Percentiles rank a stretch among this genome's conserved stretches.
These are phyloP conservation scores for Sebastes oblongus DNA, from an alignment of 2,797 vertebrate species.

Conservation along the genomic window DNA sequence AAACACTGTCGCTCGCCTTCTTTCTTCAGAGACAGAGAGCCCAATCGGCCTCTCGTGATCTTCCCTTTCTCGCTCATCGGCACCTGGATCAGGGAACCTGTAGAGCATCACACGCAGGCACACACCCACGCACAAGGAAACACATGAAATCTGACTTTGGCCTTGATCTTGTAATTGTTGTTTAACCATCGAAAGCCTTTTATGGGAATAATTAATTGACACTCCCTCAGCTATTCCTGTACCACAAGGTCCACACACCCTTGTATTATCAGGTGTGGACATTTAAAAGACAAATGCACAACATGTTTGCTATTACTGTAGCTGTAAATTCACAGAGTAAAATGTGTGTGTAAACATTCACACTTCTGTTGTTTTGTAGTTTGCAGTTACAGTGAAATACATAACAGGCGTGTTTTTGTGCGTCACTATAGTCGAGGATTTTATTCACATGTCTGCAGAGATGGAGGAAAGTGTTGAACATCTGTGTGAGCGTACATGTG, in stretches of 20 bases:
- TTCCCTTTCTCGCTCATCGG: slow-evolving; percentile 96
- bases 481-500: not conserved
- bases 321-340: not conserved
- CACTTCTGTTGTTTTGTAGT: not conserved
- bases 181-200: not conserved
- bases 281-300: not conserved
- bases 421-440: not conserved
- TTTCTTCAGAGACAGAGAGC: slow-evolving; percentile 94
- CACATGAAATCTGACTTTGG: not conserved
- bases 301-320: not conserved
- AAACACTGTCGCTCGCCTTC: slow-evolving; percentile 97
- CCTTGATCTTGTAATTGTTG: not conserved
- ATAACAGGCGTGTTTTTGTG: not conserved
- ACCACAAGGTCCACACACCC: not conserved
- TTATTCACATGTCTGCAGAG: slow-evolving; percentile 2
- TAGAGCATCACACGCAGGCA: not conserved
- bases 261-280: not conserved
- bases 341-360: not conserved
- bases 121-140: not conserved
- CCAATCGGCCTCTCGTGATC: slow-evolving; percentile 92
- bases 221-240: not conserved
- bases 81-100: slow-evolving; percentile 96
- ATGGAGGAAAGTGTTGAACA: slow-evolving; percentile 9
- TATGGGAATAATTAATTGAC: not conserved
- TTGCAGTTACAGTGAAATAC: not conserved